Conservation (phyloP, 2,113 vertebrate species). For the Cyanoramphus novaezelandiae region DNA sequence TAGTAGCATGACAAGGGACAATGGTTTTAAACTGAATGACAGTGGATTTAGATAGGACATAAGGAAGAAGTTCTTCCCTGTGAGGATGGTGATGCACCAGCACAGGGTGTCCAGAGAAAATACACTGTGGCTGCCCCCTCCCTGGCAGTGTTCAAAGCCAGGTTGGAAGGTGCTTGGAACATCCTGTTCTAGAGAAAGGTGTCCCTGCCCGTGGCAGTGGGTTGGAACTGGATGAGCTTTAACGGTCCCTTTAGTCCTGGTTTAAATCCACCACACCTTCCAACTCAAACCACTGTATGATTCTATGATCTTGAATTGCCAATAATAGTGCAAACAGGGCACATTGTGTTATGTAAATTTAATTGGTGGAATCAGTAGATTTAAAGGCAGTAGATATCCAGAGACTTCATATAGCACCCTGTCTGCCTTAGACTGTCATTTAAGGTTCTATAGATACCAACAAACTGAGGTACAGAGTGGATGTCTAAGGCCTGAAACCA, state of each 20-base stretch:
- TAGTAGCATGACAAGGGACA: not conserved
- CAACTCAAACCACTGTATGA: not conserved
- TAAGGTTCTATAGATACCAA: not conserved
- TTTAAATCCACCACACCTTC: not conserved
- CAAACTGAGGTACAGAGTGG: not conserved
- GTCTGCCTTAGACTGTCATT: not conserved
- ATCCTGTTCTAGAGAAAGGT: accelerated
- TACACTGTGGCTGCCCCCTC: not conserved
- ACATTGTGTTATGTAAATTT: accelerated
- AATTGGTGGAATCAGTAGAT: not conserved
- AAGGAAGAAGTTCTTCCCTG: accelerated
- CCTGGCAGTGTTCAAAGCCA: accelerated
- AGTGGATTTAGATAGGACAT: not conserved
- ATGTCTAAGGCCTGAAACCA: not conserved
- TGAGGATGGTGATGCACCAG: accelerated
- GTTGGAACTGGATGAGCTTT: accelerated
- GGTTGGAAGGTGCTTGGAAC: not conserved
- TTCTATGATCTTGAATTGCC: not conserved
- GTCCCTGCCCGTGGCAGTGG: accelerated
- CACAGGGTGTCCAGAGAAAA: not conserved
- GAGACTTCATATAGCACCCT: not conserved
- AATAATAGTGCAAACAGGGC: not conserved
- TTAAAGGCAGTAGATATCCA: not conserved
- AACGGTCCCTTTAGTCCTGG: not conserved
- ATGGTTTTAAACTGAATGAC: not conserved